Percentiles rank a stretch among this genome's conserved stretches.
Evolutionary conservation across 2,113 vertebrate species (phyloP).

Genomic region (Trematocara macrostoma): DNA sequence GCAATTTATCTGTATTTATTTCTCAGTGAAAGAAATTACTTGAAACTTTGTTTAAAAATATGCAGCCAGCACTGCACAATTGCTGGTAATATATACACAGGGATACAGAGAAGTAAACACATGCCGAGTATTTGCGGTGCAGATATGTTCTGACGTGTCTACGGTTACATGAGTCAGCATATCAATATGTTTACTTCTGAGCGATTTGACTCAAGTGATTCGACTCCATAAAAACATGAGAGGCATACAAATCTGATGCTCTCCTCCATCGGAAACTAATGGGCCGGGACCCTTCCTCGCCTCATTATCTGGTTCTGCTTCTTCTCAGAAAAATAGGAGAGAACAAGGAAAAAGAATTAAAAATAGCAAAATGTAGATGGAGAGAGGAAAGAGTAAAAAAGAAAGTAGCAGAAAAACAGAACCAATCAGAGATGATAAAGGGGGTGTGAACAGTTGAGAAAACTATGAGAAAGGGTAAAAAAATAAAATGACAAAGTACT

Average conservation of each 20-base stretch:
- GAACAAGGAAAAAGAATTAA: neutral
- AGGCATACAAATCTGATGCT: conserved; percentile 17
- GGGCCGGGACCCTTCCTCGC: conserved; percentile 35
- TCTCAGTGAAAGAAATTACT: neutral
- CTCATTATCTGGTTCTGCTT: conserved; percentile 58
- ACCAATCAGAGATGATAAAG: neutral
- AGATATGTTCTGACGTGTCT: neutral
- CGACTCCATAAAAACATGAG: neutral
- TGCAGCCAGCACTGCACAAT: neutral
- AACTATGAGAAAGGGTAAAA: neutral
- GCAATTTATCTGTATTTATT: neutral
- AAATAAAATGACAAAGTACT: neutral
- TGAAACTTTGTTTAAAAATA: neutral
- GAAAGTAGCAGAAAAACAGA: neutral
- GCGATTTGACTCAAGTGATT: neutral
- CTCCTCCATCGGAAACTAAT: conserved; percentile 54
- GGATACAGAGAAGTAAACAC: neutral
- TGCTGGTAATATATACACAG: neutral
- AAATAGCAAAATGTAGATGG: neutral
- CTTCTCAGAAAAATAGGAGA: conserved; percentile 23
- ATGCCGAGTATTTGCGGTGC: neutral
- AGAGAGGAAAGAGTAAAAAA: neutral
- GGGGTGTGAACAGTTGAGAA: neutral
- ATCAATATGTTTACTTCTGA: neutral
- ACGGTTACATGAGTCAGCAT: neutral